A percentile compares a stretch with the other conserved stretches of the same genome.
These are phyloP conservation scores for Naso thynnoides DNA, from an alignment of 2,797 vertebrate species.

Conservation along the genomic window DNA sequence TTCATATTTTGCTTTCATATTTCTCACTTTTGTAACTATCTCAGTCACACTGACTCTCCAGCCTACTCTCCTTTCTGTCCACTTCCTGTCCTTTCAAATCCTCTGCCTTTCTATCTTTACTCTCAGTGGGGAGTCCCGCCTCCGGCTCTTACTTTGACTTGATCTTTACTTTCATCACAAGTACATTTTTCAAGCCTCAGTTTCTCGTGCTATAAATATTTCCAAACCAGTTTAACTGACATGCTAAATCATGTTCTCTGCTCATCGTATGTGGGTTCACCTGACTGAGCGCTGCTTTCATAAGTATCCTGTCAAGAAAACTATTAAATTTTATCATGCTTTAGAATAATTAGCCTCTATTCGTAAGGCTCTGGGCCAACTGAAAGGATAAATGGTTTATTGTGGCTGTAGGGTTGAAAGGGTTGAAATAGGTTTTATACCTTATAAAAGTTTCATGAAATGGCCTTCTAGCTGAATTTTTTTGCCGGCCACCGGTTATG, in stretches of 20 bases:
- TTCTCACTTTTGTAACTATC: not conserved
- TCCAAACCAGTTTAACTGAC: conserved; percentile 37
- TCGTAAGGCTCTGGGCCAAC: not conserved
- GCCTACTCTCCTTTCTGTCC: conserved; percentile 22
- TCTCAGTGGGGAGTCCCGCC: conserved; percentile 37
- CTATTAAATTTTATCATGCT: conserved; percentile 12
- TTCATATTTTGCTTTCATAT: conserved; percentile 16
- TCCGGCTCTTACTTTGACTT: conserved; percentile 48
- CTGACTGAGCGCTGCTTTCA: not conserved
- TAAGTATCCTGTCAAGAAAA: not conserved
- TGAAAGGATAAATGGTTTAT: conserved; percentile 24
- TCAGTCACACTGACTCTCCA: not conserved
- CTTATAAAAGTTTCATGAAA: conserved; percentile 45
- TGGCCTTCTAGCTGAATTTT: conserved; percentile 24
- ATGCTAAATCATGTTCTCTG: conserved; percentile 32
- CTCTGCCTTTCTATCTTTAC: conserved; percentile 10
- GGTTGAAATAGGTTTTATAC: conserved; percentile 29
- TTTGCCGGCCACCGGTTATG: conserved; percentile 10
- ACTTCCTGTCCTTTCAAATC: conserved; percentile 47
- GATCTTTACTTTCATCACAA: conserved; percentile 60
- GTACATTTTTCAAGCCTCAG: conserved; percentile 36
- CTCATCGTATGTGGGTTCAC: conserved; percentile 16
- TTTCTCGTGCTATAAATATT: conserved; percentile 42
- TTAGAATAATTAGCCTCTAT: conserved; percentile 18
- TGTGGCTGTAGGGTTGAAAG: conserved; percentile 3